These are phyloP conservation scores for Helleia helle DNA, from an alignment of 2,888 invertebrate genomes.

Conservation along the genomic window DNA sequence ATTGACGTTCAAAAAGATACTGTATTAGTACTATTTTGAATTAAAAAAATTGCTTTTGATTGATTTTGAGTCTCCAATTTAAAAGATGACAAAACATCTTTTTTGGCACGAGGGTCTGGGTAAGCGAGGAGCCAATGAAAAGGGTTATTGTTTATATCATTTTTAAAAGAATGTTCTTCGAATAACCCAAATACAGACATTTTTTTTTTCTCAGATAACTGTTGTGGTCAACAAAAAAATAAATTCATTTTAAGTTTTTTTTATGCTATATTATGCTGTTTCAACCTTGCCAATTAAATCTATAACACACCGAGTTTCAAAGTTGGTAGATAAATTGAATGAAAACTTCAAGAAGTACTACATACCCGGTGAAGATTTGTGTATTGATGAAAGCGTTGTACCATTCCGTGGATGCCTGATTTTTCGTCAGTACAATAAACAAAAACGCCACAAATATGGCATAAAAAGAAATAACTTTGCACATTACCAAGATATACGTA, in stretches of 20 bases:
- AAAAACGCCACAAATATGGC: conserved; percentile 22
- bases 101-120: conserved; percentile 17
- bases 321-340: conserved; percentile 10
- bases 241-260: conserved; percentile 12
- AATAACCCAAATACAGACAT: neutral
- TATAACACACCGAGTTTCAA: too few species aligned
- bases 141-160: neutral
- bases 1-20: too few species aligned
- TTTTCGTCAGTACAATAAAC: conserved; percentile 19
- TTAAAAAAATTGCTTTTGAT: too few species aligned
- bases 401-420: conserved; percentile 21
- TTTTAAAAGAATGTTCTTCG: neutral
- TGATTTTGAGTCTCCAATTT: conserved; percentile 19
- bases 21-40: too few species aligned
- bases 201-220: conserved; percentile 12
- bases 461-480: conserved; percentile 22
- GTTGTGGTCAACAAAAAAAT: conserved; percentile 17
- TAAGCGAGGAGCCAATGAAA: too few species aligned
- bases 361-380: conserved; percentile 13
- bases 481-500: conserved; percentile 16
- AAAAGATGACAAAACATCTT: conserved; percentile 13
- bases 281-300: conserved; percentile 2
- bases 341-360: conserved; percentile 8
- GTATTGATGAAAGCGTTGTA: too few species aligned
- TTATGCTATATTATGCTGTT: conserved; percentile 17